Conservation (phyloP, 35 echinoderm and acorn worm genomes). For the Holothuria glaberrima region DNA sequence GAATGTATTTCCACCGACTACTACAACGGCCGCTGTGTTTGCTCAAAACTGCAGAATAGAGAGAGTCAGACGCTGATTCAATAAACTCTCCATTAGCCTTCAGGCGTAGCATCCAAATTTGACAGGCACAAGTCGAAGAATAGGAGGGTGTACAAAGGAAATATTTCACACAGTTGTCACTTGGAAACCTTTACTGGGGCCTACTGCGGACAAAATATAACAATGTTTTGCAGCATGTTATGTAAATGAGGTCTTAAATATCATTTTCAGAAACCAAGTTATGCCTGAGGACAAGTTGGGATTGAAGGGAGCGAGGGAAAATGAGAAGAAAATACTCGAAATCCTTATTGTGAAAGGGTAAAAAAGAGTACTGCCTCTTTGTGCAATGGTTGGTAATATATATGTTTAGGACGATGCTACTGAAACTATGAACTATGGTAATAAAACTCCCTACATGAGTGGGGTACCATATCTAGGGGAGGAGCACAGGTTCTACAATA, state of each 20-base stretch:
- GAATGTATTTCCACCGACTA: too few species aligned
- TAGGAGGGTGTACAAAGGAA: slow-evolving; percentile 40
- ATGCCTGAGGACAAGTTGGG: slow-evolving; percentile 26
- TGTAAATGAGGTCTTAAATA: slow-evolving; percentile 64
- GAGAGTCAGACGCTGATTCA: slow-evolving; percentile 34
- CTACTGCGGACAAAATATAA: slow-evolving; percentile 4
- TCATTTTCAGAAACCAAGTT: slow-evolving; percentile 36
- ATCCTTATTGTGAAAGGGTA: too few species aligned
- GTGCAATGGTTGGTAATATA: too few species aligned
- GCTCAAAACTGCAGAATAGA: not conserved
- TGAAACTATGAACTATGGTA: too few species aligned
- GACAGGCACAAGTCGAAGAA: slow-evolving; percentile 29
- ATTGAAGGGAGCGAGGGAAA: not conserved
- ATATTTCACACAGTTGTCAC: not conserved
- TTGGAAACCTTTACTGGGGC: not conserved
- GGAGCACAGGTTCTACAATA: too few species aligned
- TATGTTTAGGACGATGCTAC: too few species aligned
- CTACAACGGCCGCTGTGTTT: too few species aligned
- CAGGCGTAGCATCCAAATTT: slow-evolving; percentile 30
- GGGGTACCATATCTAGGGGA: too few species aligned
- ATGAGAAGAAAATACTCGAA: too few species aligned
- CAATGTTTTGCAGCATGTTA: slow-evolving; percentile 30
- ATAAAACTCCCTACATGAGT: too few species aligned
- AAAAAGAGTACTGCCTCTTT: too few species aligned
- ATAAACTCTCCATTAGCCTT: slow-evolving; percentile 54